Percentiles rank a stretch among this genome's conserved stretches.
Conservation (phyloP, 2,888 invertebrate species). For the Limnephilus auricula region DNA sequence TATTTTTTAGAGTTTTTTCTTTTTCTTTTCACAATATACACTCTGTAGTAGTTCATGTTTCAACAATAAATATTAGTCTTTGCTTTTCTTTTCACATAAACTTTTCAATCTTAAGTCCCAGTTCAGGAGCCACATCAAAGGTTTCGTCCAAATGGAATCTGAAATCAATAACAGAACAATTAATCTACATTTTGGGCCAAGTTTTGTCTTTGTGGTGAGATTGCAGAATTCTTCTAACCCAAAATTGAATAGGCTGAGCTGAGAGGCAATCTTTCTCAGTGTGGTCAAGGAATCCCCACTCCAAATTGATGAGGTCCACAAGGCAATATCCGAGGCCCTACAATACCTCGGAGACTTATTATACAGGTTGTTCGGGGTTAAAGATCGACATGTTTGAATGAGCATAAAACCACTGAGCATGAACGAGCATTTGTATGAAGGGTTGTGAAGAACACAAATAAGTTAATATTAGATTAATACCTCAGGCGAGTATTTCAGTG, state of each 20-base stretch:
- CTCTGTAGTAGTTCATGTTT: slow-evolving; percentile 19
- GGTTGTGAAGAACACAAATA: neutral
- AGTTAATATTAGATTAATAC: slow-evolving; percentile 16
- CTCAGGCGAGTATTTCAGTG: slow-evolving; percentile 76
- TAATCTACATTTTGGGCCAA: no score
- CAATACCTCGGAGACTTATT: no score
- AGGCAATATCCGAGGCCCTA: no score
- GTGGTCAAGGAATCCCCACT: no score
- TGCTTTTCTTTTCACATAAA: slow-evolving; percentile 35
- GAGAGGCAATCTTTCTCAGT: no score
- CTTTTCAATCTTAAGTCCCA: neutral
- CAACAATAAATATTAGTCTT: slow-evolving; percentile 32
- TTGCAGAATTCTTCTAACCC: no score
- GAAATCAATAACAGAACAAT: slow-evolving; percentile 5
- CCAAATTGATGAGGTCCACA: no score
- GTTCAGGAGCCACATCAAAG: slow-evolving; percentile 14
- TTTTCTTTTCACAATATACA: slow-evolving; percentile 45
- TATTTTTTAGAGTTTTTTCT: slow-evolving; percentile 52
- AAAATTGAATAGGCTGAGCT: neutral
- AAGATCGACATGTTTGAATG: no score
- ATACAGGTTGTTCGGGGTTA: no score
- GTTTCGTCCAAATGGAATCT: slow-evolving; percentile 38
- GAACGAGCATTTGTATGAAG: no score
- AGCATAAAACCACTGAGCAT: no score
- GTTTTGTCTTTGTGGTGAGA: neutral